Evolutionary conservation across 2,113 vertebrate species (phyloP), one percentile per base, ranked within the genome.

Genomic region (Lophius piscatorius): DNA sequence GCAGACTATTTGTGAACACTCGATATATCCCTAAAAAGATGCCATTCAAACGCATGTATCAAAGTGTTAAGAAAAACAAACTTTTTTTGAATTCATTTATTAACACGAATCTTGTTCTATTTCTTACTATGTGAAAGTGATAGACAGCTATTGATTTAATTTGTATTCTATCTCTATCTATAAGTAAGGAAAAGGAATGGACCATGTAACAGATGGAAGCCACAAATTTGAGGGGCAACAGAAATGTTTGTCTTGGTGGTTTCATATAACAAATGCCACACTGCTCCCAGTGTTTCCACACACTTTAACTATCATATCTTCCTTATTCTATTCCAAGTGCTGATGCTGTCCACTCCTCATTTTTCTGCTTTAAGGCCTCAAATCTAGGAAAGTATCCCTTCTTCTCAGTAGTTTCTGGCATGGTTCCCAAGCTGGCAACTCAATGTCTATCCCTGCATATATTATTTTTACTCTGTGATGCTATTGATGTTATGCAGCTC

Each of bases 351-450:
- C 45, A 42, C 47, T 74, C 49, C 39, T 70, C 24, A 33, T 34
- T 34, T 28, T 70, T 74, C 35, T 58, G 52, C 50, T 40, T 62
- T 41, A 6, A 59, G 52, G 60, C 63, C 67, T 81, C 36, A 79
- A 51, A 63, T 40, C 76, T 41, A 42, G 47, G 40, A 70, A 84
- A 77, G 64, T 69, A 70, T 81, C 69, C 66, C 54, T 75, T 49
- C 60, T 67, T 45, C 72, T 82, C 78, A 78, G 80, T 70, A 76
- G 22, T 76, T 85, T 74, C 67, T 80, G 59, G 63, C 70, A 52
- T 47, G 49, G 81, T 86, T 87, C 87, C 81, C 87, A 86, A 83
- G 63, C 80, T 83, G 87, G 81, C 85, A 84, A 81, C 75, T 70
- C 82, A 81, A 80, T 63, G 70, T 82, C 80, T 76, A 64, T 5